Base-by-base conservation (phyloP, 1,140 invertebrate genomes). In the Drosophila tristis region DNA sequence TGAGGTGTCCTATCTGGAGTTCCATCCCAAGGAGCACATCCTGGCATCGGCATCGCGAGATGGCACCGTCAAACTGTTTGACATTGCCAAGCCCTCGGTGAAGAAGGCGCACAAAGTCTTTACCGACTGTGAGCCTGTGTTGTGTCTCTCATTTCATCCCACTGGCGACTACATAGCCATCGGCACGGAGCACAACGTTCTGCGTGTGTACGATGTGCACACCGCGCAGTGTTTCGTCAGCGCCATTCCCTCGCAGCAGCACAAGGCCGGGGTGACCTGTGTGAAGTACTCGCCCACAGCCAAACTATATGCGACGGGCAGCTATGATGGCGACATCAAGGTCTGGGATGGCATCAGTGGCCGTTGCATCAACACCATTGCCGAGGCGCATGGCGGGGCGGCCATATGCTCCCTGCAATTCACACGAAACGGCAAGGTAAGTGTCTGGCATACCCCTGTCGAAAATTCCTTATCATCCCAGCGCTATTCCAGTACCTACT, bases 91-190 rank as follows among this genome's bases (percentile, higher is more conserved):
- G 93, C 97, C 98, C 0, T 98, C 98, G 2, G 98, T 99, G 0
- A 99, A 99, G 92, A 98, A 99, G 92, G 98, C 98, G 0, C 98
- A 97, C 92, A 97, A 98, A 90, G 98, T 97, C 50, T 97, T 99
- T 35, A 98, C 95, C 26, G 99, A 99, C 93, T 96, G 97, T 0
- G 96, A 98, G 92, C 95, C 96, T 58, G 96, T 99, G 7, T 93
- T 96, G 29, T 97, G 97, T 80, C 93, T 99, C 47, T 96, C 96
- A 0, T 98, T 99, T 91, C 99, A 99, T 93, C 98, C 99, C 0
- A 95, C 96, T 6, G 99, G 99, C 2, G 98, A 99, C 90, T 99
- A 95, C 92, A 93, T 99, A 4, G 94, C 99, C 47, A 98, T 99
- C 6, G 97, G 98, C 5, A 98, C 98, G 0, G 95, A 97, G 67